A percentile compares a stretch with the other conserved stretches of the same genome.
Evolutionary conservation across 2,113 vertebrate species (phyloP).

Genomic region (Lophius piscatorius): DNA sequence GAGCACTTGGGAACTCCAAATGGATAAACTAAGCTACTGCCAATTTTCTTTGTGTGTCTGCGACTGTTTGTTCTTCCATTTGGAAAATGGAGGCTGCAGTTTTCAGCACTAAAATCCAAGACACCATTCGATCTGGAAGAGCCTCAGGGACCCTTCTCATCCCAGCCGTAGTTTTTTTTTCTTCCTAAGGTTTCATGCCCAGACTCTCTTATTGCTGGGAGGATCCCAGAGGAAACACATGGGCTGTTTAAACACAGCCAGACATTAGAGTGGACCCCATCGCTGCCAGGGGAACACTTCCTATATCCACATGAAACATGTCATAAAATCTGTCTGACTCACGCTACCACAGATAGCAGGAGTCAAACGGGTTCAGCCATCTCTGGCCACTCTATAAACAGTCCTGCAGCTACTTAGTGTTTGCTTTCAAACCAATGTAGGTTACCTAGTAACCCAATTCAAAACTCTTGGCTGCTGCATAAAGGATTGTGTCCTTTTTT

Average conservation of each 20-base stretch:
- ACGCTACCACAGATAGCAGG: constrained; percentile 62
- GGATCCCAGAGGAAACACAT: constrained; percentile 80
- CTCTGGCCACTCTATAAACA: constrained; percentile 60
- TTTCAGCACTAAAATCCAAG: constrained; percentile 62
- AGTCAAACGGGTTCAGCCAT: constrained; percentile 63
- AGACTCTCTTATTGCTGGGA: constrained; percentile 75
- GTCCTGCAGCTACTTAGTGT: constrained; percentile 49
- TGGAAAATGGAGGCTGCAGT: constrained; percentile 48
- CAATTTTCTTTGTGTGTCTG: background rate
- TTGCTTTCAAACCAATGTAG: constrained; percentile 62
- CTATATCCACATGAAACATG: constrained; percentile 79
- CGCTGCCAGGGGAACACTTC: constrained; percentile 79
- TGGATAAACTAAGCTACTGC: constrained; percentile 53
- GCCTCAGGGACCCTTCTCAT: constrained; percentile 81
- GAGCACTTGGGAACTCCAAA: constrained; percentile 59
- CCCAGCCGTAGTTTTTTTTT: constrained; percentile 52
- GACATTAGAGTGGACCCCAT: constrained; percentile 72
- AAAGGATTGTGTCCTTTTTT: constrained; percentile 30
- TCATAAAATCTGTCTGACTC: constrained; percentile 75
- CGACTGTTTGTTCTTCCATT: constrained; percentile 25
- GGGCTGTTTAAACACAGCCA: constrained; percentile 79
- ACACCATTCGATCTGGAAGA: constrained; percentile 83
- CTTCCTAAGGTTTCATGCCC: constrained; percentile 74
- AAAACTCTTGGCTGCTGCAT: constrained; percentile 11
- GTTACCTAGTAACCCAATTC: constrained; percentile 64